phyloP scores from a whole-genome alignment of 2,888 invertebrate genomes.

The Enchytraeus crypticus region DNA sequence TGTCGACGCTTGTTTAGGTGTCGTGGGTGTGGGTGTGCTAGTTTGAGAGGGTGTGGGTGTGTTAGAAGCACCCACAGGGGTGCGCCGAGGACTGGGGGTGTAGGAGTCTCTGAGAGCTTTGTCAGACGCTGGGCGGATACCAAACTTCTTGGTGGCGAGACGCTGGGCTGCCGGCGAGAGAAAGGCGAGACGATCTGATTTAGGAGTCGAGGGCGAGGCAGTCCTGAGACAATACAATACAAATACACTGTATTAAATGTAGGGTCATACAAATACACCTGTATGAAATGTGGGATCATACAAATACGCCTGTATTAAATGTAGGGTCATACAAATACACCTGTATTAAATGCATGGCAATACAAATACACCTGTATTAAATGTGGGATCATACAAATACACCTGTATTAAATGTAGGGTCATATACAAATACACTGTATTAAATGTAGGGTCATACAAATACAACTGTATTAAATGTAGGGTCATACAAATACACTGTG shows the following conservation, averaged over 20 bases:
- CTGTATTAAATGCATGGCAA: too few species aligned
- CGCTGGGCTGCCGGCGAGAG: constrained; percentile 92
- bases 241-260: neutral
- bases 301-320: too few species aligned
- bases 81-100: constrained; percentile 47
- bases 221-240: neutral
- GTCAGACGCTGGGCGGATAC: constrained; percentile 54
- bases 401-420: too few species aligned
- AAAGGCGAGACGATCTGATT: constrained; percentile 69
- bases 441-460: too few species aligned
- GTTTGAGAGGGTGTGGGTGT: constrained; percentile 17
- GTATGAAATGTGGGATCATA: too few species aligned
- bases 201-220: constrained; percentile 34
- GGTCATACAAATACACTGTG: too few species aligned
- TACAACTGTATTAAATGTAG: too few species aligned
- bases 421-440: too few species aligned
- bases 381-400: too few species aligned
- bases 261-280: too few species aligned
- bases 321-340: too few species aligned
- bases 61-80: constrained; percentile 17
- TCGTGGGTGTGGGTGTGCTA: constrained; percentile 12
- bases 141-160: constrained; percentile 68
- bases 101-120: constrained; percentile 55
- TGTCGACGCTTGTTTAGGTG: neutral
- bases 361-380: too few species aligned